A percentile compares a stretch with the other conserved stretches of the same genome.
Conservation (phyloP, 2,113 vertebrate genomes). For the Toxostoma redivivum region DNA sequence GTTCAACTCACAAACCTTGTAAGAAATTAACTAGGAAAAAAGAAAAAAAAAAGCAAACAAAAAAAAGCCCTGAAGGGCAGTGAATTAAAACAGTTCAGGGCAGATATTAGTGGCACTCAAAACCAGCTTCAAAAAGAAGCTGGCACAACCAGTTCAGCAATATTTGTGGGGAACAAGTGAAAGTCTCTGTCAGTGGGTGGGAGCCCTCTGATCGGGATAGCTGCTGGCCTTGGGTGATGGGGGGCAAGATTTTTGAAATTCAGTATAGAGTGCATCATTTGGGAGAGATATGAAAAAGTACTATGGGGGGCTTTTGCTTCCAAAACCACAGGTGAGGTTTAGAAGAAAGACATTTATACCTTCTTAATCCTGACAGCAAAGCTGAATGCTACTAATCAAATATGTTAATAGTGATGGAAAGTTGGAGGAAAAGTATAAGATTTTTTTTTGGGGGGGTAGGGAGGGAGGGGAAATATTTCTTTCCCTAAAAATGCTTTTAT, state of each 20-base stretch:
- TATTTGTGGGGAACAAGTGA: not conserved
- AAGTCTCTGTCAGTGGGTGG: not conserved
- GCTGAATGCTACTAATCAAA: not conserved
- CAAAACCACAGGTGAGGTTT: not conserved
- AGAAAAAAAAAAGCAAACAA: not conserved
- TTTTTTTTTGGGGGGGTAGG: not conserved
- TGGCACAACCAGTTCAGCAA: not conserved
- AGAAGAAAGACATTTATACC: not conserved
- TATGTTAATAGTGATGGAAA: not conserved
- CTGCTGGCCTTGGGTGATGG: not conserved
- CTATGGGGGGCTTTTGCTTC: not conserved
- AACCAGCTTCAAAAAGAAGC: not conserved
- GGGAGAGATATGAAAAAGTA: not conserved
- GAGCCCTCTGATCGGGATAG: not conserved
- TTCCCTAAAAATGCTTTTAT: not conserved
- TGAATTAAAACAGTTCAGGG: not conserved
- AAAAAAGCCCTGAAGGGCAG: not conserved
- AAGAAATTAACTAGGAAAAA: not conserved
- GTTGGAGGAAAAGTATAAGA: not conserved
- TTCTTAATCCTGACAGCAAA: not conserved
- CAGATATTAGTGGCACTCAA: not conserved
- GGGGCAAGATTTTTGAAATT: not conserved
- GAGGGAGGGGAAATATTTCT: not conserved
- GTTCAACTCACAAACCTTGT: not conserved
- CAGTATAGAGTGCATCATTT: accelerated